These are phyloP conservation scores for Hycleus cichorii DNA, from an alignment of 1,140 invertebrate species.

Conservation along the genomic window DNA sequence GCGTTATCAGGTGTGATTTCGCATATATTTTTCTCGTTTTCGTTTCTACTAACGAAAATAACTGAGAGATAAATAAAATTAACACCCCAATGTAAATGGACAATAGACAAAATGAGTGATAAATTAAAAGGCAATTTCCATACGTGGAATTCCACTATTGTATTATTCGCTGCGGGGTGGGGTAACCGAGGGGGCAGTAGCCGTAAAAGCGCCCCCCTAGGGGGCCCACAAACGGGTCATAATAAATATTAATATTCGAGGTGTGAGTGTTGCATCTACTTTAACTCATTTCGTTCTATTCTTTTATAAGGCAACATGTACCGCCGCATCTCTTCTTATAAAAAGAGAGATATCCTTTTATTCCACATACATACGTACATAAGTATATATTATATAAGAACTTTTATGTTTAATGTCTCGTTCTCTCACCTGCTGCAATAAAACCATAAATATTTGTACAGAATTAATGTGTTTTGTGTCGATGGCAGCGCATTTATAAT, in stretches of 20 bases:
- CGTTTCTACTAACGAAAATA: too few relatives aligned
- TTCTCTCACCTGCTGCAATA: slow-evolving; percentile 36
- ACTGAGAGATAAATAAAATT: slow-evolving; percentile 37
- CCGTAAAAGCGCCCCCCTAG: slow-evolving; percentile 25
- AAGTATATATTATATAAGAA: not conserved
- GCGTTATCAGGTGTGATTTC: too few relatives aligned
- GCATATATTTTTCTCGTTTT: too few relatives aligned
- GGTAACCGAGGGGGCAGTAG: slow-evolving; percentile 28
- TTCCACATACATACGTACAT: not conserved
- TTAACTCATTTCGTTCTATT: not conserved
- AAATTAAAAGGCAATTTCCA: slow-evolving; percentile 40
- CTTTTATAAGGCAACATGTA: slow-evolving; percentile 15
- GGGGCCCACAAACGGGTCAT: slow-evolving; percentile 27
- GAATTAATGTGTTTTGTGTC: slow-evolving; percentile 34
- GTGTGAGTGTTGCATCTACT: slow-evolving; percentile 27
- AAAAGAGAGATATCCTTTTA: not conserved
- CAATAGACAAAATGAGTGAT: slow-evolving; percentile 38
- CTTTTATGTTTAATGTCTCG: too few relatives aligned
- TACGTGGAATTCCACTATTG: slow-evolving; percentile 35
- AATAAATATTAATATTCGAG: slow-evolving; percentile 38
- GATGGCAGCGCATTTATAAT: slow-evolving; percentile 27
- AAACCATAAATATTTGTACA: slow-evolving; percentile 39
- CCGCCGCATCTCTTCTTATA: slow-evolving; percentile 2
- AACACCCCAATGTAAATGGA: slow-evolving; percentile 38
- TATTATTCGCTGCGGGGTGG: slow-evolving; percentile 10